phyloP scores from a whole-genome alignment of 2,797 vertebrate genomes.

The Lemur catta region DNA sequence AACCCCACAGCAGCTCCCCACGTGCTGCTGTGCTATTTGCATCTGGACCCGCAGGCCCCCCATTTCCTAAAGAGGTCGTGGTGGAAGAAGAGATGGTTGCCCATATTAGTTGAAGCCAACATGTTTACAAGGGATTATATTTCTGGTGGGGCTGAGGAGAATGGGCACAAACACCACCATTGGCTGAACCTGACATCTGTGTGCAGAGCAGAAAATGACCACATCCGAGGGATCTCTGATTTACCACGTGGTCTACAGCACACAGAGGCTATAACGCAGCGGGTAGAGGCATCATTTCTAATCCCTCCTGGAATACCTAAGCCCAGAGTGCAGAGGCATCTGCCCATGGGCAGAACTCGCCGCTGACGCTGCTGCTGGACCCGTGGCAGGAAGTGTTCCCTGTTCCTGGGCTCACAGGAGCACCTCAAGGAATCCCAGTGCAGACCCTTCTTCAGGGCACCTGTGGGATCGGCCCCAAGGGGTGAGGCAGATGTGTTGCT shows the following conservation, averaged over 20 bases:
- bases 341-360: neutral
- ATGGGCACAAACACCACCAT: rapidly evolving
- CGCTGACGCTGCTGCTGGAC: rapidly evolving
- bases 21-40: rapidly evolving
- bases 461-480: neutral
- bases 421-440: neutral
- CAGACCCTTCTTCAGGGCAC: neutral
- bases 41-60: neutral
- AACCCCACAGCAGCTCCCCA: rapidly evolving
- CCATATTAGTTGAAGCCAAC: rapidly evolving
- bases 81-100: neutral
- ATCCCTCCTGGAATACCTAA: no score
- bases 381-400: rapidly evolving
- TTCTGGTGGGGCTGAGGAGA: neutral
- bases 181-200: neutral
- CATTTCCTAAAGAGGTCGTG: neutral
- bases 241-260: no score
- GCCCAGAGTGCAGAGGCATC: neutral
- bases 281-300: neutral
- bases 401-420: neutral
- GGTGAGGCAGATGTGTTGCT: rapidly evolving
- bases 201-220: neutral
- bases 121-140: neutral
- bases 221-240: no score
- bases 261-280: neutral